Evolutionary conservation across 92 coral and sea anemone genomes (phyloP), one percentile per base, ranked within the genome.

Genomic region (Porites evermanni): DNA sequence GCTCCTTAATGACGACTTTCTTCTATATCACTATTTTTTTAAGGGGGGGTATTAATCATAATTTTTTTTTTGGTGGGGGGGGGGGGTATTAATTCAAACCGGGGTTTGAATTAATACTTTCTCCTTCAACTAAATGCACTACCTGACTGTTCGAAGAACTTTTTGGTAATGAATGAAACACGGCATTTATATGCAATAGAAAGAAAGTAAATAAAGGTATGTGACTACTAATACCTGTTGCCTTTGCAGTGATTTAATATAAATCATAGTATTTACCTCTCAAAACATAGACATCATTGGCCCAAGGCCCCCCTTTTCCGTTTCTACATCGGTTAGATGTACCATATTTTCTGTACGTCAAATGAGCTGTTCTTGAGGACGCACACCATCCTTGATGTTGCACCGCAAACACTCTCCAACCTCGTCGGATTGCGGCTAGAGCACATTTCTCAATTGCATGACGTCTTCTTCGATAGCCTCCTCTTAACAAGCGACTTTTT

Each of bases 261-360:
- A 38, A 38, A 38, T 38, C 47, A 38, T 38, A 1, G 18, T 1
- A 66, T 64, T 7, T 53, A 89, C 92, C 92, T 78, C 83, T 78
- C 12, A 89, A 75, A 64, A 89, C 89, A 68, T 89, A 89, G 52
- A 89, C 89, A 78, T 89, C 89, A 56, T 89, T 89, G 50, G 88
- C 92, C 92, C 92, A 84, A 52, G 92, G 89, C 66, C 92, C 92
- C 72, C 92, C 92, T 61, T 84, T 89, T 76, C 89, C 81, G 47
- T 79, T 84, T 20, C 82, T 66, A 54, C 92, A 89, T 16, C 69
- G 52, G 70, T 77, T 70, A 13, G 77, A 84, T 64, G 16, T 84
- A 53, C 92, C 92, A 23, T 89, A 89, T 79, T 32, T 89, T 50
- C 82, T 20, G 77, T 84, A 89, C 0, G 92, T 89, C 1, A 24